Evolutionary conservation across 2,888 invertebrate species (phyloP), one percentile per base, ranked within the genome.

Genomic region (Epistrophe grossulariae): DNA sequence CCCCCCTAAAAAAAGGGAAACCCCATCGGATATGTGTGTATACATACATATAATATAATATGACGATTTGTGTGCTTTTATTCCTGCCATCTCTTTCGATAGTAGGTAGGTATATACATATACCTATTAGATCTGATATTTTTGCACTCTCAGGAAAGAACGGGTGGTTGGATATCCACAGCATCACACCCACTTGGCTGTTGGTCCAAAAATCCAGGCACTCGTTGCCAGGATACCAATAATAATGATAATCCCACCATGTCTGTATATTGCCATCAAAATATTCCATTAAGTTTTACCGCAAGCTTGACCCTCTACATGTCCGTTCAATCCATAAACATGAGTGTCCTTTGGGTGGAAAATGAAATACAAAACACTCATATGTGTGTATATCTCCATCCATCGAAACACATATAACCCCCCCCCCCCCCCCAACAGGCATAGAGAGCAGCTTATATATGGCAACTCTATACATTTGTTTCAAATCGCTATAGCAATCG

Each of bases 161-260:
- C 10, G 15, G 48, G 17, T 7, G 19, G 35, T 35, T 13, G 79
- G 85, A 62, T 64, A 70, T 57, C 55, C n/a, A 28, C 4, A 28
- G n/a, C 24, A 59, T 28, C 45, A 3, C 24, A 28, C 55, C 62
- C 45, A 50, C 24, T 40, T 7, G 35, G 48, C 19, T 5, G 31
- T 31, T 31, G 31, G 31, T 31, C 31, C 31, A 31, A 31, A 31
- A 31, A 6, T 35, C 35, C 71, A 50, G n/a, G 10, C 31, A 48
- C 52, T 60, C 76, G 87, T 87, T 87, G 87, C 87, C 79, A 83
- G 83, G 87, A 79, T 87, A 87, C 87, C 83, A 87, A 87, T 87
- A 83, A 87, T 87, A 87, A 87, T 87, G 87, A 87, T 87, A 87
- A 87, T 87, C 83, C 87, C 74, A 76, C 71, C 72, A 83, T 79